Conservation (phyloP, 2,113 vertebrate species). For the Nipponia nippon region DNA sequence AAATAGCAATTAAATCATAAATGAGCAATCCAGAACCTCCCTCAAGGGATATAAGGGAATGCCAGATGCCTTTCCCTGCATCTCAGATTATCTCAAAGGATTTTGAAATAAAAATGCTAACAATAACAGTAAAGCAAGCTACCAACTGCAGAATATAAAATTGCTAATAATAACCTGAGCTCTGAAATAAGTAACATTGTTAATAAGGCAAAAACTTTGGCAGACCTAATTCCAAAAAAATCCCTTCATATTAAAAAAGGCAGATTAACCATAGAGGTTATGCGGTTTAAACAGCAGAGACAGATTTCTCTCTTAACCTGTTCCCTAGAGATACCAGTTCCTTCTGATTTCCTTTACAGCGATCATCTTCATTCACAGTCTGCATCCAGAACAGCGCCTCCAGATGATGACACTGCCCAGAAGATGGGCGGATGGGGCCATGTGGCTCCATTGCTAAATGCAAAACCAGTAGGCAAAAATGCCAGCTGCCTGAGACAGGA, state of each 20-base stretch:
- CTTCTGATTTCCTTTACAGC: not conserved
- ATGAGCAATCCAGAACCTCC: not conserved
- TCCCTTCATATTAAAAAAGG: not conserved
- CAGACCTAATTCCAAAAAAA: not conserved
- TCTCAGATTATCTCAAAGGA: not conserved
- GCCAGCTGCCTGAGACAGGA: not conserved
- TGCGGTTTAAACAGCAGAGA: not conserved
- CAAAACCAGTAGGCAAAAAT: not conserved
- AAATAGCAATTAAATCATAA: constrained; percentile 14
- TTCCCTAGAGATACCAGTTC: not conserved
- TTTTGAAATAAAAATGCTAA: constrained; percentile 10
- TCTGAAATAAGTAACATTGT: not conserved
- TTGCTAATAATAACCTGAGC: not conserved
- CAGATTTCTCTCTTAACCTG: not conserved
- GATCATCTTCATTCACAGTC: not conserved
- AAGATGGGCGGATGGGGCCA: not conserved
- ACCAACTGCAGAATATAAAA: not conserved
- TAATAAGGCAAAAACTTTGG: not conserved
- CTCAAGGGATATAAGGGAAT: not conserved
- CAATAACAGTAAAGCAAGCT: not conserved
- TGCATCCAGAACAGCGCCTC: not conserved
- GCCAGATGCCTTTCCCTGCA: not conserved
- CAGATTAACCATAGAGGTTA: not conserved
- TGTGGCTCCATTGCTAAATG: accelerated
- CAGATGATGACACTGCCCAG: not conserved